Base-by-base conservation (phyloP, 2,888 invertebrate species). In the Melieria crassipennis region DNA sequence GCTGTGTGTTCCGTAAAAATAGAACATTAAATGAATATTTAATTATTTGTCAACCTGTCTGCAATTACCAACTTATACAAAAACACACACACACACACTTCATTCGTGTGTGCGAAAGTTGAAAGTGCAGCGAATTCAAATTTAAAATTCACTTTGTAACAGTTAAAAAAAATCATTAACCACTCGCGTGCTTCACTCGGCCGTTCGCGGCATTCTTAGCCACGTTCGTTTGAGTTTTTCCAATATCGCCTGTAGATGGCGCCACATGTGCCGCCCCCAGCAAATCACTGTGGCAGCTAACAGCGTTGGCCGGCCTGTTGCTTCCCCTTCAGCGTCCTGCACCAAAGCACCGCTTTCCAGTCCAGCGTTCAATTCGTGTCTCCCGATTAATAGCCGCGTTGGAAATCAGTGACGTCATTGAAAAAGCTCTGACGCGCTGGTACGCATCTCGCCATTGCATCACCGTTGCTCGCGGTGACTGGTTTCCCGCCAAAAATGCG, bases 401-500 rank as follows among this genome's bases (percentile, higher is more conserved):
- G 60, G 66, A 71, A 70, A 66, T 72, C 65, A 16, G 47, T 73
- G 75, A 76, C 77, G 75, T 75, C 68, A 73, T 46, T 62, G 16
- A 67, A 65, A 71, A 71, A 64, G 67, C 71, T 66, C 47, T 16
- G 11, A 16, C 13, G 30, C 16, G n/a, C 46, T 9, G 7, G 16
- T 47, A n/a, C 56, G n/a, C 45, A 9, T 13, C 45, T n/a, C 60
- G 7, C 16, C 50, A 4, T 52, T 16, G 16, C 30, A 47, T 56
- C 11, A 3, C 50, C n/a, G 11, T 42, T 2, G 30, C n/a, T 10
- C 56, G 5, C 42, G 10, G 13, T 43, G 5, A 48, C 71, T 55
- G 72, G 57, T 78, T 82, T 81, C 79, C 80, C 81, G 81, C 81
- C 81, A 82, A 82, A 77, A 81, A 48, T 50, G 13, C 58, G 11